These are phyloP conservation scores for Sula dactylatra DNA, from an alignment of 2,113 vertebrate species.

Conservation along the genomic window DNA sequence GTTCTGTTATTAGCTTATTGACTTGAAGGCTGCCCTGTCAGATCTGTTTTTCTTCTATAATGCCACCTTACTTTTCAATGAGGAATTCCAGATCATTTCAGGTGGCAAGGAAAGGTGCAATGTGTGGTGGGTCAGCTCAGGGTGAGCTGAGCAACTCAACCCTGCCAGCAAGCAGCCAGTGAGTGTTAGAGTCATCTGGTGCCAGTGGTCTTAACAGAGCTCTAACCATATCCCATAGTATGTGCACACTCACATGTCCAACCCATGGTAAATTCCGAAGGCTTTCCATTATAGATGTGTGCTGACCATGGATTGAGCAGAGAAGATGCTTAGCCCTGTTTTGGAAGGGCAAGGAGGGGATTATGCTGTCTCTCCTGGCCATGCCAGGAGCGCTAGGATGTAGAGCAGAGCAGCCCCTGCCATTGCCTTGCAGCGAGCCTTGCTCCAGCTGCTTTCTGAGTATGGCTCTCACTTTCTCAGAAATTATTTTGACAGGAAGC, in stretches of 20 bases:
- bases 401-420: neutral
- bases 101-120: neutral
- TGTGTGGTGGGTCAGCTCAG: neutral
- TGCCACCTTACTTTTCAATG: neutral
- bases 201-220: neutral
- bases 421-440: rapidly evolving
- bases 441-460: rapidly evolving
- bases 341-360: neutral
- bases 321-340: neutral
- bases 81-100: neutral
- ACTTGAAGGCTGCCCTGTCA: neutral
- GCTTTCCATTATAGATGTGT: neutral
- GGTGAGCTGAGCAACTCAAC: neutral
- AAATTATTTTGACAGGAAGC: neutral
- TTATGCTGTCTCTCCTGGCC: rapidly evolving
- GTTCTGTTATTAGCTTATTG: neutral
- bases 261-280: neutral
- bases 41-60: neutral
- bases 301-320: neutral
- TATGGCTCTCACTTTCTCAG: rapidly evolving
- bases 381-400: neutral
- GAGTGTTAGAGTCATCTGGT: neutral
- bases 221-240: neutral
- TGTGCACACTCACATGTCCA: rapidly evolving
- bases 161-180: neutral